Conservation (phyloP, 2,113 vertebrate species). For the Pardalotus punctatus region DNA sequence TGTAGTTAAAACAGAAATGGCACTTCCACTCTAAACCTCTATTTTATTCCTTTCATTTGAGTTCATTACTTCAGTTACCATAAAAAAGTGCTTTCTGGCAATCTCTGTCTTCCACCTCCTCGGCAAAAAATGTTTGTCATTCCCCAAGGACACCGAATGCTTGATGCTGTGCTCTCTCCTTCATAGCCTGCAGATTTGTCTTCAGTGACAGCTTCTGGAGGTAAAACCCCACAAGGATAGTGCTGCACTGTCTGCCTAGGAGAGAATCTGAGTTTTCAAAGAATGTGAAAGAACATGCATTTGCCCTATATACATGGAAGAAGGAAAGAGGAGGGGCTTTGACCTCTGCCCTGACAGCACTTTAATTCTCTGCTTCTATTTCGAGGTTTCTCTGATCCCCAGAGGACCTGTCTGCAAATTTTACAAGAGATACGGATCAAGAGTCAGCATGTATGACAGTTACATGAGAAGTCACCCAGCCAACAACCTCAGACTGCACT, state of each 20-base stretch:
- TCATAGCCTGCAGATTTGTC: conserved; percentile 8
- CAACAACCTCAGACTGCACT: neutral
- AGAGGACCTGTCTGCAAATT: neutral
- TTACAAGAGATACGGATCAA: neutral
- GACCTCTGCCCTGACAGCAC: neutral
- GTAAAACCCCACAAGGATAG: neutral
- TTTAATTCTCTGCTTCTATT: neutral
- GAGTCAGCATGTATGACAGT: neutral
- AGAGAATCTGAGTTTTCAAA: neutral
- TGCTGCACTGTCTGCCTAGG: neutral
- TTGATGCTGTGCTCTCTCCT: neutral
- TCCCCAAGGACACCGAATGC: neutral
- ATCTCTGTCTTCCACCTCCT: neutral
- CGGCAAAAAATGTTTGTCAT: conserved; percentile 15
- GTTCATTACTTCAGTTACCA: conserved; percentile 43
- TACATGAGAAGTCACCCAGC: neutral
- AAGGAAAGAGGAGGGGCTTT: neutral
- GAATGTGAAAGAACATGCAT: neutral
- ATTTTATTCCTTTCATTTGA: conserved; percentile 39
- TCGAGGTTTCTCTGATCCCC: neutral
- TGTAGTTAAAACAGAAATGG: conserved; percentile 21
- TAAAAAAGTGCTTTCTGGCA: conserved; percentile 19
- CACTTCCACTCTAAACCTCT: neutral
- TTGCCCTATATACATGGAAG: neutral
- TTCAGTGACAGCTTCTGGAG: conserved; percentile 8